Base-by-base conservation (phyloP, 2,113 vertebrate species). In the Chrysemys picta region DNA sequence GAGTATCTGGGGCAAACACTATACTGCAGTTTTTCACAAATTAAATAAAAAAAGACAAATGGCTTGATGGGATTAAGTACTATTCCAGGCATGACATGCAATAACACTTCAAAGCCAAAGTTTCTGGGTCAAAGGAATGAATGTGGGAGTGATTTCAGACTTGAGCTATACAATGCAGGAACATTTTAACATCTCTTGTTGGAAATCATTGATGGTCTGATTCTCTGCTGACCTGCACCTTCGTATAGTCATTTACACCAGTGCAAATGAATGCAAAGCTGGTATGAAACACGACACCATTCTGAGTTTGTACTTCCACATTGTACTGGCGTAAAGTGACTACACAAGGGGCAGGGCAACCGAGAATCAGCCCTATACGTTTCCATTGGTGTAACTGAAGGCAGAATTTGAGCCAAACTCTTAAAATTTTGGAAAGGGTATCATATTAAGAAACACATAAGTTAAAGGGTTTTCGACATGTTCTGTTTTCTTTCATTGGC, bases 111-210 rank as follows among this genome's bases (percentile, higher is more conserved):
- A 81, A 24, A 85, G 45, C 11, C 53, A 85, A 93, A 93, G 90
- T 52, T 91, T 89, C 29, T 53, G 38, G 88, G 95, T 87, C 88
- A 95, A 97, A 81, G 35, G 84, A 89, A 91, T 84, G 27, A 93
- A 95, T 27, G 59, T 53, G 52, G 53, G 10, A 24, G 0, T 2
- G 21, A 80, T 84, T 93, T 89, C 54, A 1, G 1, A 8, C 35
- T 87, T 0, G 1, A 82, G 47, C 35, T 59, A 25, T 2, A 7
- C 75, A 84, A 8, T 35, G 82, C 22, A 50, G 42, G 10, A 88
- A 47, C 47, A 62, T 49, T 24, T 84, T 82, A 84, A 92, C 65
- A 72, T 5, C 49, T 6, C 62, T 57, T 59, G 29, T 5, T 69
- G 52, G 65, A 84, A 94, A 89, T 62, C 25, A 56, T 0, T 4